These are phyloP conservation scores for Leucoma salicis DNA, from an alignment of 2,888 invertebrate genomes.

Conservation along the genomic window DNA sequence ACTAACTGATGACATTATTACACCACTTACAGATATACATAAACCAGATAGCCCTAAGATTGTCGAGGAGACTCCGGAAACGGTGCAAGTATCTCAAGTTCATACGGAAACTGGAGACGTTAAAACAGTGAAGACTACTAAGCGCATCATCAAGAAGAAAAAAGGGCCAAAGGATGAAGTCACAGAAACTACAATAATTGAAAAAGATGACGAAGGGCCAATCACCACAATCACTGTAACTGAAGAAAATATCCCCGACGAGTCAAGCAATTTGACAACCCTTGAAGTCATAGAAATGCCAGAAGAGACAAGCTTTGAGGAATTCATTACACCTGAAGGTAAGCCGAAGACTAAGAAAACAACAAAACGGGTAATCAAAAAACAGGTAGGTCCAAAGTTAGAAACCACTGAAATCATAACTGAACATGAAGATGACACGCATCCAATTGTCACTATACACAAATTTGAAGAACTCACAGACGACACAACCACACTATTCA, in stretches of 20 bases:
- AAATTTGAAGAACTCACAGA: slow-evolving; percentile 41
- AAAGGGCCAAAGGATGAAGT: slow-evolving; percentile 36
- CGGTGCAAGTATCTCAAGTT: background rate
- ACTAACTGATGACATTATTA: too few species aligned
- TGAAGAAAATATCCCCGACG: background rate
- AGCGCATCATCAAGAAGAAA: slow-evolving; percentile 37
- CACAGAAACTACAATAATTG: slow-evolving; percentile 4
- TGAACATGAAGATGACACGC: slow-evolving; percentile 29
- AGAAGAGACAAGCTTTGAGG: slow-evolving; percentile 2
- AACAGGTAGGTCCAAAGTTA: slow-evolving; percentile 34
- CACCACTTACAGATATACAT: background rate
- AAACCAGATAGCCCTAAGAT: background rate
- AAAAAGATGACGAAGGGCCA: slow-evolving; percentile 47
- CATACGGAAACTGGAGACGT: too few species aligned
- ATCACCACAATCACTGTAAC: slow-evolving; percentile 17
- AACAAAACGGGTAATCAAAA: slow-evolving; percentile 20
- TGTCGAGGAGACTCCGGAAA: slow-evolving; percentile 10
- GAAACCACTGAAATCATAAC: slow-evolving; percentile 40
- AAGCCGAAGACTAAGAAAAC: slow-evolving; percentile 2
- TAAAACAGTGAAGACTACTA: too few species aligned
- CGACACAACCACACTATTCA: slow-evolving; percentile 25
- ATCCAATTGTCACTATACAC: slow-evolving; percentile 30
- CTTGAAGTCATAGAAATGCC: slow-evolving; percentile 1
- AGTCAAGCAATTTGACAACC: background rate
- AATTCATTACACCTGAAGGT: slow-evolving; percentile 1